Evolutionary conservation across 1,140 invertebrate species (phyloP).

Genomic region (Pinna nobilis): DNA sequence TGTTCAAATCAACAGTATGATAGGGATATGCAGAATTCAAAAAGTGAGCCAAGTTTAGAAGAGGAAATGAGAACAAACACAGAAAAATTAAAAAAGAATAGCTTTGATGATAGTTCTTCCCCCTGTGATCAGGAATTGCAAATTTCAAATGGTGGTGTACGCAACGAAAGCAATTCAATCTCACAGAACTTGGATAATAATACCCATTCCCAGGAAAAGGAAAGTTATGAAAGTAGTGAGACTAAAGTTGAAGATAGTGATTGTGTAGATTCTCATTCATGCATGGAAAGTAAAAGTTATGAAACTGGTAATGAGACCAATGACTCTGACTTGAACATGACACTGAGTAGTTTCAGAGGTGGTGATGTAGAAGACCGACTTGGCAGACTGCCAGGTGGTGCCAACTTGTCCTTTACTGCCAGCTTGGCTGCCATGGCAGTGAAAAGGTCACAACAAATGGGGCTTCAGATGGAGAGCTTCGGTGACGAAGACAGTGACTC

Average conservation of each 20-base stretch:
- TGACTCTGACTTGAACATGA: not conserved
- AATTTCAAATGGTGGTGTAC: not conserved
- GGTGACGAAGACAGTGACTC: slow-evolving; percentile 34
- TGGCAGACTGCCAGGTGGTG: not conserved
- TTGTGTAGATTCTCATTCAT: no score
- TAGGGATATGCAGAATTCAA: not conserved
- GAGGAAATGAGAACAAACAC: no score
- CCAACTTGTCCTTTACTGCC: slow-evolving; percentile 33
- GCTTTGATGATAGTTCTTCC: not conserved
- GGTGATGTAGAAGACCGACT: not conserved
- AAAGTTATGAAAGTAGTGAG: not conserved
- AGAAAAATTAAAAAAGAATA: not conserved
- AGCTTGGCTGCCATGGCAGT: slow-evolving; percentile 43
- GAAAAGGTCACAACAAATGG: slow-evolving; percentile 37
- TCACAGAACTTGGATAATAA: not conserved
- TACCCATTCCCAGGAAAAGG: not conserved
- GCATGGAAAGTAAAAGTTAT: no score
- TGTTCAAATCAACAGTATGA: not conserved
- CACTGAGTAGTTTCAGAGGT: not conserved
- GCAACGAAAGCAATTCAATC: not conserved
- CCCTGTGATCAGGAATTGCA: not conserved
- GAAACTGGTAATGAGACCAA: not conserved
- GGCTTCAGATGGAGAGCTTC: slow-evolving; percentile 34
- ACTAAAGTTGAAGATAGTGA: not conserved
- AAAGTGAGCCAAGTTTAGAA: not conserved